Evolutionary conservation across 2,888 invertebrate genomes (phyloP).

Genomic region (Onthophagus sagittarius): DNA sequence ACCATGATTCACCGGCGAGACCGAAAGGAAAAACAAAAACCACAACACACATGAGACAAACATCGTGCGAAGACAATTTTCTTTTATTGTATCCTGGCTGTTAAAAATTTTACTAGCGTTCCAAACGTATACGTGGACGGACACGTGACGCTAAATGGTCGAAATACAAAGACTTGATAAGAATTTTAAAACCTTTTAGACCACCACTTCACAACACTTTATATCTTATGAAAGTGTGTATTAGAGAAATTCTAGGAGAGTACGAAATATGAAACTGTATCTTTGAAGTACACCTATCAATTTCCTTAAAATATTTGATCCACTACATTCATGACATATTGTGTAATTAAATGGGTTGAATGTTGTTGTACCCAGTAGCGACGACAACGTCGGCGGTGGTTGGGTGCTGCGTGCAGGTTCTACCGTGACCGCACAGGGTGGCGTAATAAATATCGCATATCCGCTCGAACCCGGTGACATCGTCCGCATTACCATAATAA

Average conservation of each 20-base stretch:
- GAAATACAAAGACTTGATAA: neutral
- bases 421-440: neutral
- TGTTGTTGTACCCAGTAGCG: neutral
- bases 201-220: neutral
- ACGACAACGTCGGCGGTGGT: neutral
- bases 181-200: neutral
- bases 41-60: neutral
- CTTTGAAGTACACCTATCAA: neutral
- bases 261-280: neutral
- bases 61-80: neutral
- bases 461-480: conserved; percentile 26
- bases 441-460: conserved; percentile 8
- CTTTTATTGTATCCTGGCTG: neutral
- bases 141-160: neutral
- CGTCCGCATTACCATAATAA: conserved; percentile 33
- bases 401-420: neutral
- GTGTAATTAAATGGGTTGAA: neutral
- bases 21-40: neutral
- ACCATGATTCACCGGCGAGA: neutral
- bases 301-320: neutral
- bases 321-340: neutral
- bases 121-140: neutral
- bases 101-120: neutral
- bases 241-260: too few relatives aligned
- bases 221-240: too few relatives aligned